Conservation (phyloP, 2,888 invertebrate genomes). For the Liopterus haemorrhoidalis region DNA sequence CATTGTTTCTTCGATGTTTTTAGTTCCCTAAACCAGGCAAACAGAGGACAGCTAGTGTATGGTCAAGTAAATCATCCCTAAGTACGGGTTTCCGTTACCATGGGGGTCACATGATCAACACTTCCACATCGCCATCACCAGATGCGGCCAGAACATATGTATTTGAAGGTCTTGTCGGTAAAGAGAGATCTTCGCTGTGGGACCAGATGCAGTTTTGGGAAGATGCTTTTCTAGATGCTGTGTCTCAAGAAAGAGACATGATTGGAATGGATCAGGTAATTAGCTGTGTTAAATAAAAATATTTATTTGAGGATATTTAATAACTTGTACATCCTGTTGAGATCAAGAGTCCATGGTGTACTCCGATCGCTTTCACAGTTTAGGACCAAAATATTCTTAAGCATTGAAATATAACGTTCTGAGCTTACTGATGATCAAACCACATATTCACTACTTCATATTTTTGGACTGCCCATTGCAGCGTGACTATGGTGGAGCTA, state of each 20-base stretch:
- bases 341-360: too few species aligned
- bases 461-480: too few species aligned
- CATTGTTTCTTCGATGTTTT: conserved; percentile 27
- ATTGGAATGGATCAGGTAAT: conserved; percentile 94
- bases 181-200: conserved; percentile 86
- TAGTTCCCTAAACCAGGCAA: conserved; percentile 68
- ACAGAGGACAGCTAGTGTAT: conserved; percentile 79
- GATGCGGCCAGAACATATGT: conserved; percentile 85
- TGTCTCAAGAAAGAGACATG: conserved; percentile 95
- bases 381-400: too few species aligned
- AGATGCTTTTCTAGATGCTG: conserved; percentile 96
- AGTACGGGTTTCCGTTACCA: conserved; percentile 83
- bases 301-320: too few species aligned
- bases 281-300: too few species aligned
- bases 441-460: too few species aligned
- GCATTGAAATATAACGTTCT: too few species aligned
- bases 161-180: conserved; percentile 79
- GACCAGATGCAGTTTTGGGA: conserved; percentile 99
- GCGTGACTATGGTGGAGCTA: too few species aligned
- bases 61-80: conserved; percentile 86
- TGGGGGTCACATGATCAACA: conserved; percentile 77
- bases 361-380: too few species aligned
- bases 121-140: conserved; percentile 81
- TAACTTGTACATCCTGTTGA: too few species aligned
- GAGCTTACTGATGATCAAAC: too few species aligned